phyloP scores from a whole-genome alignment of 2,113 vertebrate genomes.

The Atlantisia rogersi region DNA sequence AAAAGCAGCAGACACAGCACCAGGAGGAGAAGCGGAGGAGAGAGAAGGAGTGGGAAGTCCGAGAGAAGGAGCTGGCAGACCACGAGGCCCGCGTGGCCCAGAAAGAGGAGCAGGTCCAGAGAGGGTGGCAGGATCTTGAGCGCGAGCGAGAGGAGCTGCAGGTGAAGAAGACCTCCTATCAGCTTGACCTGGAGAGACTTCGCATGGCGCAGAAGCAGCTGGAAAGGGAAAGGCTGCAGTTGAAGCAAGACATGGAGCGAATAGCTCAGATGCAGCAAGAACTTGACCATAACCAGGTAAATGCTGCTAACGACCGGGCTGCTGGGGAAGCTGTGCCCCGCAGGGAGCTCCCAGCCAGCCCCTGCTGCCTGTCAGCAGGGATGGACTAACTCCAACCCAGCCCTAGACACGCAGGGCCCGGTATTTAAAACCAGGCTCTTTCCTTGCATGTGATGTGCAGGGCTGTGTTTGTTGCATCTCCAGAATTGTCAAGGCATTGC shows the following conservation, averaged over 20 bases:
- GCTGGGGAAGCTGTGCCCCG: background rate
- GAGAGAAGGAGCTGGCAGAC: constrained; percentile 82
- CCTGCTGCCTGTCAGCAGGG: background rate
- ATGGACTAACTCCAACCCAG: background rate
- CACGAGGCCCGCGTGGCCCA: constrained; percentile 76
- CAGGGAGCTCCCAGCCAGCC: background rate
- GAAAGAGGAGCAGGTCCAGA: constrained; percentile 79
- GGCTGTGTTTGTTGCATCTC: background rate
- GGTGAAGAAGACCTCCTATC: constrained; percentile 82
- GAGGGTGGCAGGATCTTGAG: constrained; percentile 78
- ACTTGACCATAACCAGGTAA: constrained; percentile 57
- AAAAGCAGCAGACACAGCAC: constrained; percentile 88
- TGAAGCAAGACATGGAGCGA: constrained; percentile 79
- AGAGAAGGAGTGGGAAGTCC: constrained; percentile 87
- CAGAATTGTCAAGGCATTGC: background rate
- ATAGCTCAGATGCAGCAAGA: constrained; percentile 71
- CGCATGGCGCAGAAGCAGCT: constrained; percentile 86
- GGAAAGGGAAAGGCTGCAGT: constrained; percentile 84
- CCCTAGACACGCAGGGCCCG: accelerated
- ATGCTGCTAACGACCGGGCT: accelerated
- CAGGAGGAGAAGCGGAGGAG: constrained; percentile 83
- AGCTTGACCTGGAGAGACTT: constrained; percentile 88
- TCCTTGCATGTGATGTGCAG: background rate
- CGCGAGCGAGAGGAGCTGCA: constrained; percentile 77
- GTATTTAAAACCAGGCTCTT: background rate